Percentiles rank a stretch among this genome's conserved stretches.
Evolutionary conservation across 2,888 invertebrate species (phyloP).

Genomic region (Drosophila mimica): DNA sequence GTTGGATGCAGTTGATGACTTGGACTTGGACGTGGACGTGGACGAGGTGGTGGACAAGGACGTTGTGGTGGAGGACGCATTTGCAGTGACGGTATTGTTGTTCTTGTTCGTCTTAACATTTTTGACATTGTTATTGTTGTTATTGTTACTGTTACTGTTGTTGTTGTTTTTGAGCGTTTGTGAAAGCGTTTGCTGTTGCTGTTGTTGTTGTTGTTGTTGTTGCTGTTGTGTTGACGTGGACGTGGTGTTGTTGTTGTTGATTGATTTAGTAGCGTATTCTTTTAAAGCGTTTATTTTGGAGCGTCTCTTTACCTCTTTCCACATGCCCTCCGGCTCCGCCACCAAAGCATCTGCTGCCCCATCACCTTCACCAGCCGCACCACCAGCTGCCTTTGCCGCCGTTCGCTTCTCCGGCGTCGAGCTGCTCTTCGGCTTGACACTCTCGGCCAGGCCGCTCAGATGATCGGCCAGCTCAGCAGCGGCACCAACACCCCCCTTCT

Average conservation of each 20-base stretch:
- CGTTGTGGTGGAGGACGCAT: conserved; percentile 60
- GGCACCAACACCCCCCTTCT: conserved; percentile 56
- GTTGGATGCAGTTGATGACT: conserved; percentile 63
- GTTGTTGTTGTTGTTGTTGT: conserved; percentile 47
- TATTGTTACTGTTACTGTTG: conserved; percentile 52
- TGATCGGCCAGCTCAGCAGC: conserved; percentile 82
- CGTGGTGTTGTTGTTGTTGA: conserved; percentile 69
- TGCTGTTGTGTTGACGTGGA: conserved; percentile 58
- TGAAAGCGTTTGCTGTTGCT: conserved; percentile 79
- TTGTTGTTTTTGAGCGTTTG: conserved; percentile 77
- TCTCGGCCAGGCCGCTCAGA: conserved; percentile 82
- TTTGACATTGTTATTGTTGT: conserved; percentile 27
- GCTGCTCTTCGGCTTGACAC: conserved; percentile 77
- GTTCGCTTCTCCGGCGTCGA: conserved; percentile 73
- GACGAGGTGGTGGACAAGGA: conserved; percentile 41
- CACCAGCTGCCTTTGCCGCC: conserved; percentile 37
- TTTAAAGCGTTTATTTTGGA: conserved; percentile 86
- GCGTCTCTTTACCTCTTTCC: conserved; percentile 88
- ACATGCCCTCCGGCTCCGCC: conserved; percentile 82
- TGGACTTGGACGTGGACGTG: conserved; percentile 44
- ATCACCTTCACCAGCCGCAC: conserved; percentile 30
- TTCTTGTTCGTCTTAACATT: conserved; percentile 12
- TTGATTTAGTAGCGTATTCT: conserved; percentile 83
- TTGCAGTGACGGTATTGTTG: conserved; percentile 50
- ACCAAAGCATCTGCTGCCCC: conserved; percentile 68